Percentiles rank a stretch among this genome's conserved stretches.
phyloP scores from a whole-genome alignment of 2,888 invertebrate genomes.

The Tetragnatha montana region DNA sequence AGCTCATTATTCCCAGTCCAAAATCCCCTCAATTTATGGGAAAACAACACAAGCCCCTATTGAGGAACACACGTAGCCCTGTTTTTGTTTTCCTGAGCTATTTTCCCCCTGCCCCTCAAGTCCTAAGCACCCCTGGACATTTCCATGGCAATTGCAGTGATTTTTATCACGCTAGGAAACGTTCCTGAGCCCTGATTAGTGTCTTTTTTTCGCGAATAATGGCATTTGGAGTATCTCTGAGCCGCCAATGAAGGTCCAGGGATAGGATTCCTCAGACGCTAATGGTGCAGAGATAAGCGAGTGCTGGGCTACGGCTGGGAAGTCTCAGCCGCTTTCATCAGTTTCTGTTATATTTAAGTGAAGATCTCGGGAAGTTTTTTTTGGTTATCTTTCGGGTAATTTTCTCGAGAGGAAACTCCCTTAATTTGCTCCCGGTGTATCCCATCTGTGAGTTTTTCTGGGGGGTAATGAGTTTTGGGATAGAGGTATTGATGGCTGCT shows the following conservation, averaged over 20 bases:
- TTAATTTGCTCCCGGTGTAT: neutral
- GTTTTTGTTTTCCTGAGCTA: constrained; percentile 43
- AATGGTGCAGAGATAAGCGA: constrained; percentile 62
- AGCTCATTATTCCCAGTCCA: constrained; percentile 26
- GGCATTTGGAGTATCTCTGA: constrained; percentile 61
- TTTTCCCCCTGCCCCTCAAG: neutral
- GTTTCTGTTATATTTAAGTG: constrained; percentile 44
- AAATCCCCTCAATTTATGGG: constrained; percentile 11
- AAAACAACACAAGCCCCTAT: constrained; percentile 1
- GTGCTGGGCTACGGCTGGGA: constrained; percentile 60
- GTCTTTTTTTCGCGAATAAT: constrained; percentile 69
- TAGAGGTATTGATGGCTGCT: neutral
- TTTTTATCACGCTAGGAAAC: constrained; percentile 62
- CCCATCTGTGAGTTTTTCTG: neutral
- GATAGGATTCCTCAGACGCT: constrained; percentile 53
- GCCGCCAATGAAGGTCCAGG: constrained; percentile 60
- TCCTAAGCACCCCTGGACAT: constrained; percentile 55
- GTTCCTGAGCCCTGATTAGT: constrained; percentile 67
- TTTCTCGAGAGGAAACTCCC: constrained; percentile 7
- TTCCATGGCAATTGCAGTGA: constrained; percentile 67
- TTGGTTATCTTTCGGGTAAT: constrained; percentile 49
- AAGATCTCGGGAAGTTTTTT: constrained; percentile 13
- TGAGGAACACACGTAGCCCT: constrained; percentile 42
- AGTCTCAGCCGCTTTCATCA: constrained; percentile 64
- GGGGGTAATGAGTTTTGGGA: neutral